Evolutionary conservation across 2,888 invertebrate species (phyloP).

Genomic region (Neuroscelio doddi): DNA sequence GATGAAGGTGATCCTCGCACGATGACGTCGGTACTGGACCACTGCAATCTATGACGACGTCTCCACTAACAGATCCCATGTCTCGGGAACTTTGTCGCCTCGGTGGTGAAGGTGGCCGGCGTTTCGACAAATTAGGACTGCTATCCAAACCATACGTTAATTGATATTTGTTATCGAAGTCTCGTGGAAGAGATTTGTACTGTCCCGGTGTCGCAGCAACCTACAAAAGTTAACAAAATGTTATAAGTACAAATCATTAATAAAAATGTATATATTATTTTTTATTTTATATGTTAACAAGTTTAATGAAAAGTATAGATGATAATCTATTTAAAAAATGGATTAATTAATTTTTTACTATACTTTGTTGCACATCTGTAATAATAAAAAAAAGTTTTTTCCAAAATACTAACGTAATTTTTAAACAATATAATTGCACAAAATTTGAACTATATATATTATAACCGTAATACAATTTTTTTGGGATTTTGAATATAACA

Average conservation of each 20-base stretch:
- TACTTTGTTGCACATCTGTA: too few species aligned
- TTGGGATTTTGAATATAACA: too few species aligned
- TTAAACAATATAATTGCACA: too few species aligned
- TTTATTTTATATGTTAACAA: too few species aligned
- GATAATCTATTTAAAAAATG: too few species aligned
- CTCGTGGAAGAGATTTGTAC: slow-evolving; percentile 75
- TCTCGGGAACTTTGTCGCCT: slow-evolving; percentile 77
- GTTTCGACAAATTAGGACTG: slow-evolving; percentile 83
- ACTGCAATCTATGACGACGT: slow-evolving; percentile 71
- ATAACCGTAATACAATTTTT: too few species aligned
- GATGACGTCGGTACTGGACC: slow-evolving; percentile 72
- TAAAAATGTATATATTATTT: too few species aligned
- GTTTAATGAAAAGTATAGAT: too few species aligned
- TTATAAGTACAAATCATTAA: neutral
- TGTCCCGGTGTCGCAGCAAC: slow-evolving; percentile 70
- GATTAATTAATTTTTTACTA: too few species aligned
- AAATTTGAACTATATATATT: too few species aligned
- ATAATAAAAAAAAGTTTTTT: too few species aligned
- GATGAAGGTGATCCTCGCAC: slow-evolving; percentile 64
- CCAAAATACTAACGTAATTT: too few species aligned
- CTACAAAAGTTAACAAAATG: slow-evolving; percentile 43
- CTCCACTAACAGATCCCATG: slow-evolving; percentile 56
- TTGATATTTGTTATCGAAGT: slow-evolving; percentile 74
- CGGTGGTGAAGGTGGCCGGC: slow-evolving; percentile 87
- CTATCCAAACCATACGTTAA: slow-evolving; percentile 72